Base-by-base conservation (phyloP, 2,888 invertebrate species). In the Drosophila paucipuncta region DNA sequence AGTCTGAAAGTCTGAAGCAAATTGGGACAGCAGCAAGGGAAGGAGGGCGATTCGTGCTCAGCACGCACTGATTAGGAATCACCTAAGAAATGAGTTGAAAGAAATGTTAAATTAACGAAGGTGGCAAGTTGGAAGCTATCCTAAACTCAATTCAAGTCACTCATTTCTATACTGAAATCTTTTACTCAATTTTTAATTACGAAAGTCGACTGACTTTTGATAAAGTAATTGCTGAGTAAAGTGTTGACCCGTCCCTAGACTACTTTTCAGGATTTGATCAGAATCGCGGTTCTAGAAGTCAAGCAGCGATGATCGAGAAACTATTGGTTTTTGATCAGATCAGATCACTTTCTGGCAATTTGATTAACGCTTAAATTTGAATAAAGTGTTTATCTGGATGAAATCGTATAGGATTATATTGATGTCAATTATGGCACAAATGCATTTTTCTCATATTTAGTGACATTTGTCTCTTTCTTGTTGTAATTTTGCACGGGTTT, bases 391-490 rank as follows among this genome's bases (percentile, higher is more conserved):
- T 4, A 22, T 22, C 7, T 43, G 22, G 7, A 13, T n/a, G n/a
- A n/a, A n/a, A 1, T 2, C 3, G 41, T n/a, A 0, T 0, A 2
- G n/a, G 4, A 41, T 10, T 10, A 1, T 7, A 22, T 22, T 11
- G 22, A 22, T 43, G 43, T 11, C 43, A 22, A 43, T 30, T 30
- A 30, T 30, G 30, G 7, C 30, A 30, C 30, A 30, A 30, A 1
- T 31, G 31, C 0, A 31, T 31, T 31, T 31, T 9, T 9, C 22
- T 4, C n/a, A 10, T 41, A 4, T 41, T 41, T 41, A 41, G 4
- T 22, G 22, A 22, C 1, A 7, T 4, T 33, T 33, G 11, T 6
- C 11, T 43, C 3, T 13, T 2, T 22, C 11, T 33, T 11, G 4
- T 4, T 33, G 33, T 33, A 13, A 35, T 35, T 35, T 35, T 35